phyloP scores from a whole-genome alignment of 2,113 vertebrate species.

The Alosa alosa region DNA sequence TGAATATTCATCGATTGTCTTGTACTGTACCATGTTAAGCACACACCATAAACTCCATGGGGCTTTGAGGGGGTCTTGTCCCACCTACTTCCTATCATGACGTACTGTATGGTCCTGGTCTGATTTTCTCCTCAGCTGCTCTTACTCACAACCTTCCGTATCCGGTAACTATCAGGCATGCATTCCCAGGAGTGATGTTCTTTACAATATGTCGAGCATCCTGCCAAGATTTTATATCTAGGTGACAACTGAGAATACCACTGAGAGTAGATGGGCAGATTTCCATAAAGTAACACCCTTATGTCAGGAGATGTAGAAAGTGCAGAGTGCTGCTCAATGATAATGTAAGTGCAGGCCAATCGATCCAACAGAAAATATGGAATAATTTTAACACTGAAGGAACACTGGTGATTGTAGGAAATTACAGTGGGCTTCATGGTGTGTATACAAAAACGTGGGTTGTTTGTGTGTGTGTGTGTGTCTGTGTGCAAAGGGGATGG shows the following conservation, averaged over 20 bases:
- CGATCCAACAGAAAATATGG: neutral
- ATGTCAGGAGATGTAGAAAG: neutral
- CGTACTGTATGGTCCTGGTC: neutral
- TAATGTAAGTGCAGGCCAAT: neutral
- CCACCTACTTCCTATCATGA: neutral
- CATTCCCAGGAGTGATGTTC: neutral
- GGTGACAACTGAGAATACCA: neutral
- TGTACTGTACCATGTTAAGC: neutral
- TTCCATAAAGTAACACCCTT: neutral
- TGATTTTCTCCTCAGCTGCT: neutral
- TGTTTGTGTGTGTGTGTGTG: neutral
- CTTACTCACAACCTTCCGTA: neutral
- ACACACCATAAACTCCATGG: neutral
- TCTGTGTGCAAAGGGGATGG: neutral
- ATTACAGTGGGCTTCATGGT: neutral
- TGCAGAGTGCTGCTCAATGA: neutral
- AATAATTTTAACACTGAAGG: neutral
- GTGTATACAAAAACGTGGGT: neutral
- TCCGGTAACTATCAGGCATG: neutral
- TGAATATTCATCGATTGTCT: neutral
- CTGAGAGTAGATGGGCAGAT: neutral
- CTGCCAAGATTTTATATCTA: neutral
- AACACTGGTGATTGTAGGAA: neutral
- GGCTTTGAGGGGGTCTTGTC: neutral
- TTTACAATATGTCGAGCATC: neutral